These are phyloP conservation scores for Anthopleura sola DNA, from an alignment of 64 coral and sea anemone species.

Conservation along the genomic window DNA sequence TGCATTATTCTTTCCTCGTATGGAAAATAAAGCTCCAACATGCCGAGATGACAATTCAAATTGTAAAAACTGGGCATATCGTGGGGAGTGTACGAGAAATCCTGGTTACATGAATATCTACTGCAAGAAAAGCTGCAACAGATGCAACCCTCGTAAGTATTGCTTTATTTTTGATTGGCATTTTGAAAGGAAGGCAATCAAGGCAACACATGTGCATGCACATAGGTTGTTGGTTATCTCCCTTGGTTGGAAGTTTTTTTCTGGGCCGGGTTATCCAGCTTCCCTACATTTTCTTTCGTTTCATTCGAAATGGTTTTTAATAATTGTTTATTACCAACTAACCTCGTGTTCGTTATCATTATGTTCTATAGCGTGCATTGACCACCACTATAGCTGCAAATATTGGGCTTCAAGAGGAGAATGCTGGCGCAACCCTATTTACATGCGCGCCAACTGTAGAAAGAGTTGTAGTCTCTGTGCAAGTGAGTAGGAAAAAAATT, in stretches of 20 bases:
- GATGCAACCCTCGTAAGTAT: slow-evolving; percentile 9
- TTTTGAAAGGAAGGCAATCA: too few species aligned
- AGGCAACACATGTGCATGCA: too few species aligned
- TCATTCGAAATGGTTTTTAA: too few species aligned
- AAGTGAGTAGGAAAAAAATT: background rate
- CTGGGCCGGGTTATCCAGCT: too few species aligned
- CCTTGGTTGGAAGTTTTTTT: too few species aligned
- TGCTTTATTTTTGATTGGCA: too few species aligned
- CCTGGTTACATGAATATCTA: slow-evolving; percentile 41
- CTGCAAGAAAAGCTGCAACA: slow-evolving; percentile 57
- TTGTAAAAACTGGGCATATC: slow-evolving; percentile 38
- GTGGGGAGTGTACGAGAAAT: slow-evolving; percentile 61
- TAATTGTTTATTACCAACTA: too few species aligned
- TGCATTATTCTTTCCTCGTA: background rate
- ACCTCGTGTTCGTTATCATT: background rate
- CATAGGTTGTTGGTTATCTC: too few species aligned
- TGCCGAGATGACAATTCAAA: slow-evolving; percentile 38
- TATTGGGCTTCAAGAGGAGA: slow-evolving; percentile 17
- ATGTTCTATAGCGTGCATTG: background rate
- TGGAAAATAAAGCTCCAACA: background rate
- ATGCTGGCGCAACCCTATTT: slow-evolving; percentile 2
- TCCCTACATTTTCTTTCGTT: too few species aligned
- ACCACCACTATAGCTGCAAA: background rate
- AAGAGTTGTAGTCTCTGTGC: background rate
- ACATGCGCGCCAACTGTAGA: slow-evolving; percentile 10